phyloP scores from a whole-genome alignment of 2,888 invertebrate species.

The Sarcophaga subvicina region DNA sequence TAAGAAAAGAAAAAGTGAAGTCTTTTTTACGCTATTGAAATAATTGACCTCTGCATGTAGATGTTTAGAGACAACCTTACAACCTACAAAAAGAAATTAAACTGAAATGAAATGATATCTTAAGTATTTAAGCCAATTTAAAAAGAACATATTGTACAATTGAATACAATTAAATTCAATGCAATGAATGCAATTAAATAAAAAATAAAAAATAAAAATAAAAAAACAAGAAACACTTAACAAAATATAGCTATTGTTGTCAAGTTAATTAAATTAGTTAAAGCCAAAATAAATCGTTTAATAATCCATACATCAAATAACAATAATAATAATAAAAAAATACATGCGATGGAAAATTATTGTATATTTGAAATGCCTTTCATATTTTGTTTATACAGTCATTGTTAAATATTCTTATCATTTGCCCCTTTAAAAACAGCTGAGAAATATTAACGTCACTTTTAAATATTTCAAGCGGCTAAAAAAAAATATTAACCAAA shows the following conservation, averaged over 20 bases:
- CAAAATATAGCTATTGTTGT: slow-evolving; percentile 15
- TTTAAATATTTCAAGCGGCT: slow-evolving; percentile 13
- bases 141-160: slow-evolving; percentile 38
- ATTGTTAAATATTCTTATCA: slow-evolving; percentile 47
- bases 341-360: not conserved
- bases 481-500: not conserved
- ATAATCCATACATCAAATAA: slow-evolving; percentile 17
- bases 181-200: slow-evolving; percentile 19
- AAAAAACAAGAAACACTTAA: not conserved
- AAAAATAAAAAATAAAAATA: slow-evolving; percentile 41
- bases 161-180: slow-evolving; percentile 40
- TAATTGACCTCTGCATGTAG: slow-evolving; percentile 52
- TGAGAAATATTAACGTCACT: slow-evolving; percentile 39
- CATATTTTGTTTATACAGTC: not conserved
- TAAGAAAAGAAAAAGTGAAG: slow-evolving; percentile 1
- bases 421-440: slow-evolving; percentile 6
- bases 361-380: slow-evolving; percentile 13
- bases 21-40: slow-evolving; percentile 45
- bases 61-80: not conserved
- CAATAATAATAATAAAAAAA: not conserved
- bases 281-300: slow-evolving; percentile 21
- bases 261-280: slow-evolving; percentile 32
- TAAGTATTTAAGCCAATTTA: slow-evolving; percentile 69
- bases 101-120: slow-evolving; percentile 36
- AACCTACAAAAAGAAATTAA: slow-evolving; percentile 13